Conservation (phyloP, 2,888 invertebrate genomes). For the Agrochola litura region DNA sequence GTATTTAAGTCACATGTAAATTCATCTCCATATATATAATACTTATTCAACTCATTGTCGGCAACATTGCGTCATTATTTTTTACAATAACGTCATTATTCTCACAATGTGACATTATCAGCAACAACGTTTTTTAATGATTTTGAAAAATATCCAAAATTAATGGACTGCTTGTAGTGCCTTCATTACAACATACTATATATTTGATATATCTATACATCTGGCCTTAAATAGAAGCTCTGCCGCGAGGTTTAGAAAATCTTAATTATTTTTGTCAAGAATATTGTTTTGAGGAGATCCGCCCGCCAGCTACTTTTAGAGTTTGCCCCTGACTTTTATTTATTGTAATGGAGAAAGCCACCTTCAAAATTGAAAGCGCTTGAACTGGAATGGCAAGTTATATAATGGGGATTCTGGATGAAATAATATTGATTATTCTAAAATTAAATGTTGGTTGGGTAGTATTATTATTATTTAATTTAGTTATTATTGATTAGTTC, state of each 20-base stretch:
- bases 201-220: background rate
- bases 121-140: conserved; percentile 8
- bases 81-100: conserved; percentile 9
- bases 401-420: too few species aligned
- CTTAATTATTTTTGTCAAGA: conserved; percentile 11
- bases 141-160: conserved; percentile 16
- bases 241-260: conserved; percentile 6
- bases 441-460: too few species aligned
- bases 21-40: background rate
- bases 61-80: conserved; percentile 6
- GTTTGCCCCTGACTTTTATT: too few species aligned
- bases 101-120: conserved; percentile 8
- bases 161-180: background rate
- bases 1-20: background rate
- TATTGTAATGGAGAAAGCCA: too few species aligned
- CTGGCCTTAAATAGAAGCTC: conserved; percentile 48
- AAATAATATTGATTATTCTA: too few species aligned
- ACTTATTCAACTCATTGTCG: background rate
- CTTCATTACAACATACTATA: conserved; percentile 4
- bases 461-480: too few species aligned
- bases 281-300: background rate
- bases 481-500: too few species aligned
- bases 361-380: too few species aligned
- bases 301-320: too few species aligned
- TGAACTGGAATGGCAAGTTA: too few species aligned